Conservation (phyloP, 92 coral and sea anemone genomes). For the Porites lobata region DNA sequence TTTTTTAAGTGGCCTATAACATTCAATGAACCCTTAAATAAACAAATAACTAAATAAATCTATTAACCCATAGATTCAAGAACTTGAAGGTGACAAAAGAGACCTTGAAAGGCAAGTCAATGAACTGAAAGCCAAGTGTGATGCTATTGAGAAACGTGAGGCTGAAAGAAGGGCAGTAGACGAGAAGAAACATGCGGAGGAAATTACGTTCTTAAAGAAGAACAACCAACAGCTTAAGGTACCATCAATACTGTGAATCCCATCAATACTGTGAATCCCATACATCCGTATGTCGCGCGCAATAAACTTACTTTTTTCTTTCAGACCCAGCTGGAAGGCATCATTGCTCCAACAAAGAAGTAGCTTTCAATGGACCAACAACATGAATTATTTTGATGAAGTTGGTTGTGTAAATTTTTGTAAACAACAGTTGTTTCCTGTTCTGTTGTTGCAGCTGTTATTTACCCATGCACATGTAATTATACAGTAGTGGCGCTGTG, state of each 20-base stretch:
- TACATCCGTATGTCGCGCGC: too few species aligned
- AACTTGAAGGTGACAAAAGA: conserved; percentile 94
- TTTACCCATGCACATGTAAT: neutral
- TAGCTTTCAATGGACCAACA: conserved; percentile 30
- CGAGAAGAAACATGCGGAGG: conserved; percentile 98
- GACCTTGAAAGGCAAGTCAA: conserved; percentile 97
- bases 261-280: too few species aligned
- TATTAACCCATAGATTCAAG: conserved; percentile 77
- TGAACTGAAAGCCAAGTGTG: conserved; percentile 98
- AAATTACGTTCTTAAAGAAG: conserved; percentile 95
- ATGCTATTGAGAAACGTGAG: conserved; percentile 98
- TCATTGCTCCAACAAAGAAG: conserved; percentile 99
- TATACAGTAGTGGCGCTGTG: neutral
- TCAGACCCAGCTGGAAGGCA: conserved; percentile 98
- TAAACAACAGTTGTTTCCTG: neutral
- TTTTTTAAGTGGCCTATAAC: neutral
- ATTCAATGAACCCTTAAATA: neutral
- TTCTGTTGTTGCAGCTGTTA: neutral
- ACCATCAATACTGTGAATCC: neutral
- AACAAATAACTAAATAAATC: neutral
- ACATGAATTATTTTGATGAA: neutral
- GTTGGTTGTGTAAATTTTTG: conserved; percentile 30
- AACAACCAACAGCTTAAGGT: conserved; percentile 99
- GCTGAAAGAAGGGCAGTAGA: conserved; percentile 98
- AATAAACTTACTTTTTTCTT: conserved; percentile 6